A percentile compares a stretch with the other conserved stretches of the same genome.
phyloP scores from a whole-genome alignment of 2,113 vertebrate species.

The Dasypus novemcinctus region DNA sequence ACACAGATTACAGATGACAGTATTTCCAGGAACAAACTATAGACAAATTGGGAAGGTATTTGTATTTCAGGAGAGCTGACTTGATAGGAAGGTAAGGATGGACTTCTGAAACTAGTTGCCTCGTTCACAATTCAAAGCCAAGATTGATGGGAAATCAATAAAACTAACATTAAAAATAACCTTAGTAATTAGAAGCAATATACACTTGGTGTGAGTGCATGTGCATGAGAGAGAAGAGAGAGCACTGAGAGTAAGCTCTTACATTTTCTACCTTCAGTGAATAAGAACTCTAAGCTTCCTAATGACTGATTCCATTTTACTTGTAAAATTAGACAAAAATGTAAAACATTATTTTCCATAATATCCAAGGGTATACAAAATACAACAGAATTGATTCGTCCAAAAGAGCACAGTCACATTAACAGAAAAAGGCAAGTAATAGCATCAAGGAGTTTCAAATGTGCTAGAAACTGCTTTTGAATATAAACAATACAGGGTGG shows the following conservation, averaged over 20 bases:
- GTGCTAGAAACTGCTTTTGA: background rate
- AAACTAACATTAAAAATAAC: background rate
- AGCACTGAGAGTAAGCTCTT: background rate
- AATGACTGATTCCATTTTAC: background rate
- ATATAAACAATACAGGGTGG: no score
- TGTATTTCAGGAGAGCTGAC: accelerated
- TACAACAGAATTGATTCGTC: background rate
- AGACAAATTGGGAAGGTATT: accelerated
- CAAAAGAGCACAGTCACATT: background rate
- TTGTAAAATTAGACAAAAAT: background rate
- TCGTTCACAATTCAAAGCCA: accelerated
- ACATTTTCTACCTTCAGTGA: background rate
- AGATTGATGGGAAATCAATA: no score
- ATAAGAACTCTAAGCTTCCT: background rate
- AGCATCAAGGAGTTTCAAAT: background rate
- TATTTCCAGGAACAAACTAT: no score
- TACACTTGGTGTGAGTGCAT: accelerated
- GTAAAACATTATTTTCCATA: accelerated
- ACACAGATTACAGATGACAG: accelerated
- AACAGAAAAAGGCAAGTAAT: background rate
- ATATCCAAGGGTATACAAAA: no score
- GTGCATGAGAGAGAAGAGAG: background rate
- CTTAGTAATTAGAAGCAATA: background rate
- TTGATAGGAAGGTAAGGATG: accelerated
- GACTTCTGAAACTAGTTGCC: background rate